These are phyloP conservation scores for Tachuris rubrigastra DNA, from an alignment of 2,113 vertebrate species.

Conservation along the genomic window DNA sequence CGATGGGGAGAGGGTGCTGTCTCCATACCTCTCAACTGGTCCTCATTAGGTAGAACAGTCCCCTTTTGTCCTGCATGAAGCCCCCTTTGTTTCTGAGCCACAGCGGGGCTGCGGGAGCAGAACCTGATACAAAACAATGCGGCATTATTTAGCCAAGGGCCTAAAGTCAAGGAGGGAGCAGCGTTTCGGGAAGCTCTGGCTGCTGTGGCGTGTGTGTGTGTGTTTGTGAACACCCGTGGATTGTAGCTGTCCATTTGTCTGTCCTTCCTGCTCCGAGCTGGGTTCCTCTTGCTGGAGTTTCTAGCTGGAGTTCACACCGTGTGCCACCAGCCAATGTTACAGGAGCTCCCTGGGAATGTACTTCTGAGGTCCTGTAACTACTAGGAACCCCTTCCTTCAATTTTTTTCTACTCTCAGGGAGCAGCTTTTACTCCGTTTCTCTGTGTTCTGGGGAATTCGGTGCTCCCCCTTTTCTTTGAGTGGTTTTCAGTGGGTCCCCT, in stretches of 20 bases:
- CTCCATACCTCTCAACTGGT: conserved; percentile 85
- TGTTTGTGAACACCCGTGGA: fast-evolving
- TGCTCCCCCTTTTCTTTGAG: fast-evolving
- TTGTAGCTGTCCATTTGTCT: not conserved
- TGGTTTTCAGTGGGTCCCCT: not conserved
- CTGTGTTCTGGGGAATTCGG: not conserved
- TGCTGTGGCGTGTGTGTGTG: not conserved
- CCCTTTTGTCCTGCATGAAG: conserved; percentile 81
- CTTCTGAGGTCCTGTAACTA: not conserved
- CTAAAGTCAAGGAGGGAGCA: conserved; percentile 30
- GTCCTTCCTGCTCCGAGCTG: not conserved
- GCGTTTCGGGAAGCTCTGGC: not conserved
- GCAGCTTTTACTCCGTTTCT: not conserved
- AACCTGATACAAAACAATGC: conserved; percentile 81
- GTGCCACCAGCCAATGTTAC: not conserved
- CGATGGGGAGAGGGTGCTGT: conserved; percentile 71
- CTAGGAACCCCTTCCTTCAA: fast-evolving
- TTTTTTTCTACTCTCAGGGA: not conserved
- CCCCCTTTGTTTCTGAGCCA: conserved; percentile 76
- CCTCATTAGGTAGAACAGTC: conserved; percentile 83
- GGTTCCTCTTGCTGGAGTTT: not conserved
- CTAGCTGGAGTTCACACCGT: not conserved
- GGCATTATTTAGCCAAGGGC: conserved; percentile 71
- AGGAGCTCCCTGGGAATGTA: not conserved
- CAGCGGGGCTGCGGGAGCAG: conserved; percentile 69